A percentile compares a stretch with the other conserved stretches of the same genome.
These are phyloP conservation scores for Oophaga pumilio DNA, from an alignment of 2,113 vertebrate genomes.

Conservation along the genomic window DNA sequence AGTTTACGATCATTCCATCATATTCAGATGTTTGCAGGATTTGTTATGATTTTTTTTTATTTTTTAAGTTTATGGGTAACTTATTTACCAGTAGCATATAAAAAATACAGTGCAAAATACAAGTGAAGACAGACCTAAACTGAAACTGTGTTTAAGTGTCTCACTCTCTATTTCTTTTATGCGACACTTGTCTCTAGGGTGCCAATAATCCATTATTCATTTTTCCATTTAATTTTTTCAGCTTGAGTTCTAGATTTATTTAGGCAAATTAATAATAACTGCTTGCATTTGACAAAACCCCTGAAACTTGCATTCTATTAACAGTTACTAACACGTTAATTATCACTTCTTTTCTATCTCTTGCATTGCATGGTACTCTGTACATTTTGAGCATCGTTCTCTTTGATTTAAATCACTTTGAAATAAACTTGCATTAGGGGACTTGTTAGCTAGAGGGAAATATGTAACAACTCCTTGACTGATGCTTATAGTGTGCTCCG, in stretches of 20 bases:
- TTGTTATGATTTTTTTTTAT: no score
- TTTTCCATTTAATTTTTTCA: neutral
- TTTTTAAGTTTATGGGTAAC: no score
- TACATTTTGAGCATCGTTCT: constrained; percentile 13
- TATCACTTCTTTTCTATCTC: neutral
- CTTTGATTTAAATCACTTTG: constrained; percentile 52
- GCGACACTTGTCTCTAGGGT: neutral
- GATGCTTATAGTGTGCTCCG: constrained; percentile 44
- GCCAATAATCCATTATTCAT: neutral
- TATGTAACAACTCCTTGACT: constrained; percentile 54
- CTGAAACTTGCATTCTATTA: neutral
- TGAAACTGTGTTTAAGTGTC: no score
- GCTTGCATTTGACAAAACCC: neutral
- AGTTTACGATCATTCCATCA: no score
- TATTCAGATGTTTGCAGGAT: no score
- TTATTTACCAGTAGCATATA: no score
- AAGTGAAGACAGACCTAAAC: no score
- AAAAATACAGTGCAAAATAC: no score
- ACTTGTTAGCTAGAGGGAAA: constrained; percentile 52
- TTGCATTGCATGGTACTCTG: constrained; percentile 11
- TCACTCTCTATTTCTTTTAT: no score
- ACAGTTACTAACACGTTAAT: constrained; percentile 3
- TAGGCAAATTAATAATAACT: neutral
- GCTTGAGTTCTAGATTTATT: neutral
- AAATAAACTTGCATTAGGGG: constrained; percentile 51